phyloP scores from a whole-genome alignment of 2,888 invertebrate species.

The Neuroscelio doddi region DNA sequence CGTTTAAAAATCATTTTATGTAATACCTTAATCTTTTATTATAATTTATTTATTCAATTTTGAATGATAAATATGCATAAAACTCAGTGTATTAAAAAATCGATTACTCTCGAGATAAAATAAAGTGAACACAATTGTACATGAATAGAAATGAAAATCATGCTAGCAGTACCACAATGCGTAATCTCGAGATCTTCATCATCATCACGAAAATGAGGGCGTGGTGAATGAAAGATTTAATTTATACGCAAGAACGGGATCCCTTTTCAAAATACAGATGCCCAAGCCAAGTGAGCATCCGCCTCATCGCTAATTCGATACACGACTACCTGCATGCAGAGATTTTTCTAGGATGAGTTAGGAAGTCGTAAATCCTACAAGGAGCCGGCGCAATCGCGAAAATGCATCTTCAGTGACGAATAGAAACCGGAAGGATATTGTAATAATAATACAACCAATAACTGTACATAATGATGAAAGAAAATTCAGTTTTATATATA shows the following conservation, averaged over 20 bases:
- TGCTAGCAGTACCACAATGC: neutral
- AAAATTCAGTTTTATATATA: too few relatives aligned
- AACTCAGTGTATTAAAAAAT: too few relatives aligned
- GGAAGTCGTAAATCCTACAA: constrained; percentile 46
- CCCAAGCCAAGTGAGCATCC: too few relatives aligned
- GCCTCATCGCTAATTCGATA: constrained; percentile 12
- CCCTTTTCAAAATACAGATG: neutral
- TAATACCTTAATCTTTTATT: too few relatives aligned
- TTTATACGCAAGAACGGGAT: constrained; percentile 7
- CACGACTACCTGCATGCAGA: constrained; percentile 6
- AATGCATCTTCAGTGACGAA: constrained; percentile 35
- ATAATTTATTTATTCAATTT: too few relatives aligned
- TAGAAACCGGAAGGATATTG: constrained; percentile 19
- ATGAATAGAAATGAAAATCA: constrained; percentile 19
- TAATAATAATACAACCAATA: too few relatives aligned
- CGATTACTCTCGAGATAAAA: constrained; percentile 10
- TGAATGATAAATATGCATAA: too few relatives aligned
- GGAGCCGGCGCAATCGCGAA: constrained; percentile 33
- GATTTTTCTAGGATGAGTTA: constrained; percentile 12
- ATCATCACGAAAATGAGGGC: constrained; percentile 6
- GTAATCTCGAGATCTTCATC: constrained; percentile 1
- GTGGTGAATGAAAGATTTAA: constrained; percentile 1
- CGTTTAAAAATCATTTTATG: constrained; percentile 17
- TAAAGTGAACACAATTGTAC: constrained; percentile 6
- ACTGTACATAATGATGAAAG: too few relatives aligned